Evolutionary conservation across 2,113 vertebrate genomes (phyloP).

Genomic region (Seriola dumerili): DNA sequence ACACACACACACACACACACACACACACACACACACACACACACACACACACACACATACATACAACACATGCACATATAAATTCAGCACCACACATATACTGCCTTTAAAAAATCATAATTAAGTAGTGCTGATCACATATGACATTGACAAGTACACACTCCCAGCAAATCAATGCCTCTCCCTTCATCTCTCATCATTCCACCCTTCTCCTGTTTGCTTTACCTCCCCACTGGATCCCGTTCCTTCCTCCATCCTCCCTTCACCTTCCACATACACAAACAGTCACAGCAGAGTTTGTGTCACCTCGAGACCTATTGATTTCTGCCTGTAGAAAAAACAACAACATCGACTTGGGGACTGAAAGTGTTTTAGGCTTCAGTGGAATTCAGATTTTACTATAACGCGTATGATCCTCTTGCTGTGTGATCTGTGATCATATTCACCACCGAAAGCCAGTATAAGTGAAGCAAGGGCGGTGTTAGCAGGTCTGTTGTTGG

Average conservation of each 20-base stretch:
- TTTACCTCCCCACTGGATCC: not conserved
- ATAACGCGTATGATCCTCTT: too few relatives aligned
- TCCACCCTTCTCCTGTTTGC: not conserved
- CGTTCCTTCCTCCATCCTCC: not conserved
- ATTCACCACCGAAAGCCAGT: not conserved
- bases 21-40: not conserved
- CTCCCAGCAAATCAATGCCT: not conserved
- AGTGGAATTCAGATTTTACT: not conserved
- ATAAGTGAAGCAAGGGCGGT: not conserved
- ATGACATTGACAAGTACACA: not conserved
- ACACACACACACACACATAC: not conserved
- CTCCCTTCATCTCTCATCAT: not conserved
- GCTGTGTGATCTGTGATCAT: too few relatives aligned
- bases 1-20: not conserved
- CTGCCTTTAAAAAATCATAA: not conserved
- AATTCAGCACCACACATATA: not conserved
- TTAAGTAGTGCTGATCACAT: not conserved
- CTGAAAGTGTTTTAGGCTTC: conserved; percentile 8
- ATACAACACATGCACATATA: not conserved
- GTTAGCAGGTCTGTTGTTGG: not conserved
- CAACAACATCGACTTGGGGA: conserved; percentile 9
- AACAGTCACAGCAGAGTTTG: conserved; percentile 3
- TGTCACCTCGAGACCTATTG: conserved; percentile 38
- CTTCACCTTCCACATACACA: not conserved
- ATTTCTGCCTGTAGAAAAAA: conserved; percentile 24